Evolutionary conservation across 1,140 invertebrate species (phyloP), one percentile per base, ranked within the genome.

Genomic region (Pygmarrhopalites habei): DNA sequence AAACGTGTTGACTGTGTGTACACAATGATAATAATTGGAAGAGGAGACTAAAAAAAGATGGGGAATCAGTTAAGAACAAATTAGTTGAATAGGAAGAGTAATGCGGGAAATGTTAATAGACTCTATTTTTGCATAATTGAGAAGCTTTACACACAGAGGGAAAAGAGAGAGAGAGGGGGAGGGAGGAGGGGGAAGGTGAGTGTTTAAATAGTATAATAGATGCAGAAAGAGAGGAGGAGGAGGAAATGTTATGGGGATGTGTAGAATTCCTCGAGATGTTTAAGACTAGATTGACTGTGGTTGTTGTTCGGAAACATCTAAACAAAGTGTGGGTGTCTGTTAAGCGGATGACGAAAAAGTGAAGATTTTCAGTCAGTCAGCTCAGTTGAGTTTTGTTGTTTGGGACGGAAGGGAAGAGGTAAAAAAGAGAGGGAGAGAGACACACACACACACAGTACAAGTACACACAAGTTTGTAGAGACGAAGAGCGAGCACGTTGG

Each of bases 311-410:
- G 32, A 46, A 46, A 46, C 44, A 46, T 46, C 5, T n/a, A 46
- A 46, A 46, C 44, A 46, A 46, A 46, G 15, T 46, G 44, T 46
- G 21, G 44, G 44, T n/a, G 44, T 46, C 21, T 46, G 44, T 46
- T 15, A 35, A 35, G 32, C 5, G 5, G 32, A 35, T 35, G 32
- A 35, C n/a, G n/a, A n/a, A n/a, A n/a, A n/a, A n/a, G n/a, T n/a
- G n/a, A n/a, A n/a, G n/a, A n/a, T n/a, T 7, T 35, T 35, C 55
- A 57, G 55, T 58, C 68, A 69, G 69, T 66, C 57, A 55, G 28
- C 5, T 63, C 66, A 62, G 62, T 70, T 65, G 59, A 70, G 67
- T 43, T 57, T 64, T 59, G 57, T 61, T 60, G n/a, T n/a, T n/a
- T 1, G 30, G 52, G 30, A 29, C 29, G 41, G 56, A 26, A 21